Evolutionary conservation across 2,113 vertebrate genomes (phyloP), one percentile per base, ranked within the genome.

Genomic region (Xyliphius kryptos): DNA sequence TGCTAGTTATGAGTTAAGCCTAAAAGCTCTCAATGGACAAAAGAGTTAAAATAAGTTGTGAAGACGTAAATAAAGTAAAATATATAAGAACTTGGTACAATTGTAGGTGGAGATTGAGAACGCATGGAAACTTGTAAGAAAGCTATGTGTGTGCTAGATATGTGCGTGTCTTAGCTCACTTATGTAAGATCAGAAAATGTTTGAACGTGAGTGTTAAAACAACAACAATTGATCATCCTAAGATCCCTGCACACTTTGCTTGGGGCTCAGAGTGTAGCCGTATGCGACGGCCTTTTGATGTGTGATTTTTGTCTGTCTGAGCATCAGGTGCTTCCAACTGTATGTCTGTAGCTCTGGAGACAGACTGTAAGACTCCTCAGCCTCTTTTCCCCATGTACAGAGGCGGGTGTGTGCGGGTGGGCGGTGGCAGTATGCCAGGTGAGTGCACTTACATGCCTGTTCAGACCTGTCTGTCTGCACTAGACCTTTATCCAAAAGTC

Each of bases 221-320:
- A 61, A 65, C 56, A 68, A 40, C 54, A 47, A 64, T 72, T 56
- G 52, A 47, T 73, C 61, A 72, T 56, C 66, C 10, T 26, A n/a
- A 32, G 57, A 61, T 64, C 38, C 61, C 47, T 8, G 46, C 17
- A 57, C 36, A 3, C n/a, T 41, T 51, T 19, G 26, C 56, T 61
- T 52, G 52, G 49, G 19, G 54, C 48, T 47, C 20, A 47, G 26
- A 15, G 12, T 4, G 15, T 38, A 63, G 43, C 0, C 2, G 14
- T 38, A 37, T 52, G 54, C 13, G 12, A 46, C 3, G 3, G 13
- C 43, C 26, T 15, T 47, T 26, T 57, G 61, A 44, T 15, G 49
- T 44, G 37, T 40, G 60, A 53, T 36, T 40, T 51, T 38, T 21
- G 32, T 44, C 36, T 63, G 46, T 52, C 9, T 57, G 26, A 36